Evolutionary conservation across 1,140 invertebrate genomes (phyloP).

Genomic region (Trissolcus basalis): DNA sequence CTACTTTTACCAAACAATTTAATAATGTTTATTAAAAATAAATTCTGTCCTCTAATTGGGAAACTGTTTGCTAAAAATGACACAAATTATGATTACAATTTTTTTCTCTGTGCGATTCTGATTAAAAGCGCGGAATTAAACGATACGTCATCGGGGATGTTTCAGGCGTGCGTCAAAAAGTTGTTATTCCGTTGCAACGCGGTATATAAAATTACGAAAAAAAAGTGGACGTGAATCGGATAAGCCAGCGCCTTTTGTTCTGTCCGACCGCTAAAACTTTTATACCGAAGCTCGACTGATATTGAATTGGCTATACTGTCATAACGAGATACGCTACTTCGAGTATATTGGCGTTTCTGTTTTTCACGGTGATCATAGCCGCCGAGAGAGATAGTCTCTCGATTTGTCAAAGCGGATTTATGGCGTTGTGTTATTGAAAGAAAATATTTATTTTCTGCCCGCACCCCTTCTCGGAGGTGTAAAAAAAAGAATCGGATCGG

Average conservation of each 20-base stretch:
- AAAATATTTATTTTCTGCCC: slow-evolving; percentile 50
- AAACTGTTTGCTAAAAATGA: no score
- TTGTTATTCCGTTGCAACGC: slow-evolving; percentile 5
- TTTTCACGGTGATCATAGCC: slow-evolving; percentile 51
- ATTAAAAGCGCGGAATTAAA: no score
- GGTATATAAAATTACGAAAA: slow-evolving; percentile 30
- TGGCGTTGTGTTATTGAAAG: slow-evolving; percentile 50
- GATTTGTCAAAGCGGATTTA: slow-evolving; percentile 56
- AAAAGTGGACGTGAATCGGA: slow-evolving; percentile 10
- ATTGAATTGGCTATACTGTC: slow-evolving; percentile 51
- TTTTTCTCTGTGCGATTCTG: no score
- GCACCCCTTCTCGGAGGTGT: background rate
- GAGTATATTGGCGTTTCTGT: slow-evolving; percentile 53
- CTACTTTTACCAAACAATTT: no score
- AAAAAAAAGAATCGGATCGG: no score
- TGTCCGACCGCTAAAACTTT: slow-evolving; percentile 30
- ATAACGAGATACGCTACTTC: slow-evolving; percentile 41
- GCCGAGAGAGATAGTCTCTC: slow-evolving; percentile 39
- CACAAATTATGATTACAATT: no score
- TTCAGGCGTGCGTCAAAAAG: slow-evolving; percentile 7
- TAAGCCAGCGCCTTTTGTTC: slow-evolving; percentile 32
- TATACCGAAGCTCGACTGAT: slow-evolving; percentile 31
- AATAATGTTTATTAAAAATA: no score
- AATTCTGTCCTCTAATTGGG: no score
- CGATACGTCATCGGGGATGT: no score